phyloP scores from a whole-genome alignment of 2,113 vertebrate genomes.

The Leucosticte australis region DNA sequence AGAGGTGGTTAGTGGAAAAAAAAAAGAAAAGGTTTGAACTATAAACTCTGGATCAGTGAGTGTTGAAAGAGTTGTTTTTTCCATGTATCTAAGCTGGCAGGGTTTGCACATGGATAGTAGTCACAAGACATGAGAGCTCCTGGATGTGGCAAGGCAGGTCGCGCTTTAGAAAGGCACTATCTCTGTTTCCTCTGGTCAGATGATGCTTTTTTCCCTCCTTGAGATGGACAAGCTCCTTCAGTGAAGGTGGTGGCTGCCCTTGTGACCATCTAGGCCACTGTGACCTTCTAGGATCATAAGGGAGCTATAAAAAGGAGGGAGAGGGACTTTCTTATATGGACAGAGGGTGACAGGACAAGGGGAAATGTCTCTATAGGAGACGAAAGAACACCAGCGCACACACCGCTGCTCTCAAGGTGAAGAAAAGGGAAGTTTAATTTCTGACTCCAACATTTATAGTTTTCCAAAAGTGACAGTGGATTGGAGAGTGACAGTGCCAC shows the following conservation, averaged over 20 bases:
- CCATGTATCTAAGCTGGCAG: neutral
- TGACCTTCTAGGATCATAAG: neutral
- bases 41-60: neutral
- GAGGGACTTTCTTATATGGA: neutral
- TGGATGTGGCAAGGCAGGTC: neutral
- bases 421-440: too few species aligned
- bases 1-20: neutral
- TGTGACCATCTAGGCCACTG: neutral
- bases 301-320: neutral
- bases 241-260: neutral
- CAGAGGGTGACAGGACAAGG: neutral
- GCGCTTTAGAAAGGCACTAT: rapidly evolving
- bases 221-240: neutral
- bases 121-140: neutral
- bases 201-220: neutral
- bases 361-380: neutral
- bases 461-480: too few species aligned
- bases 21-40: neutral
- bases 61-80: neutral
- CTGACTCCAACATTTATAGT: too few species aligned
- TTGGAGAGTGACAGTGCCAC: too few species aligned
- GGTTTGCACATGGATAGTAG: neutral
- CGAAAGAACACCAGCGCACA: too few species aligned
- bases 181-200: neutral
- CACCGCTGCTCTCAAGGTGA: too few species aligned